A percentile compares a stretch with the other conserved stretches of the same genome.
Conservation (phyloP, 1,140 invertebrate species). For the Calliphora vicina region DNA sequence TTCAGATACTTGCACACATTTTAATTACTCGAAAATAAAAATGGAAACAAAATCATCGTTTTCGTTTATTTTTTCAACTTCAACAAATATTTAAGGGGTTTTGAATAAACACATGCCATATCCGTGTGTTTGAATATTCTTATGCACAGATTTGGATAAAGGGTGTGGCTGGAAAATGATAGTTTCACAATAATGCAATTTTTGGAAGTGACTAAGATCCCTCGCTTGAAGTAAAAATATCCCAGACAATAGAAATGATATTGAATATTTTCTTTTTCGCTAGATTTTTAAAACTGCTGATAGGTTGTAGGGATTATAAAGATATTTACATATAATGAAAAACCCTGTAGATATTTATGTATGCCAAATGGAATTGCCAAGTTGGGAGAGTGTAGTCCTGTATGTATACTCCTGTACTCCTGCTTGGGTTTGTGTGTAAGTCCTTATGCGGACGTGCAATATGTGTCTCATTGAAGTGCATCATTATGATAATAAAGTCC, state of each 20-base stretch:
- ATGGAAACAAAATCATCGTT: neutral
- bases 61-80: neutral
- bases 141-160: neutral
- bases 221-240: too few relatives aligned
- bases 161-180: neutral
- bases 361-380: too few relatives aligned
- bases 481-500: constrained; percentile 16
- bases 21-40: neutral
- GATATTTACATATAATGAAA: too few relatives aligned
- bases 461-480: constrained; percentile 8
- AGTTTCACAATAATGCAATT: neutral
- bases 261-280: too few relatives aligned
- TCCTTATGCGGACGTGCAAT: neutral
- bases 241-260: too few relatives aligned
- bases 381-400: too few relatives aligned
- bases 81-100: neutral
- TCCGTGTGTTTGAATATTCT: neutral
- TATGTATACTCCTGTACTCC: too few relatives aligned
- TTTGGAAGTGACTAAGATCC: too few relatives aligned
- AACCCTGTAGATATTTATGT: too few relatives aligned
- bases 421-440: neutral
- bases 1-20: neutral
- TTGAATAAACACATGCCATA: neutral
- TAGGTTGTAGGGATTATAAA: too few relatives aligned
- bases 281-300: too few relatives aligned